phyloP scores from a whole-genome alignment of 2,113 vertebrate genomes.

The Trichechus manatus region DNA sequence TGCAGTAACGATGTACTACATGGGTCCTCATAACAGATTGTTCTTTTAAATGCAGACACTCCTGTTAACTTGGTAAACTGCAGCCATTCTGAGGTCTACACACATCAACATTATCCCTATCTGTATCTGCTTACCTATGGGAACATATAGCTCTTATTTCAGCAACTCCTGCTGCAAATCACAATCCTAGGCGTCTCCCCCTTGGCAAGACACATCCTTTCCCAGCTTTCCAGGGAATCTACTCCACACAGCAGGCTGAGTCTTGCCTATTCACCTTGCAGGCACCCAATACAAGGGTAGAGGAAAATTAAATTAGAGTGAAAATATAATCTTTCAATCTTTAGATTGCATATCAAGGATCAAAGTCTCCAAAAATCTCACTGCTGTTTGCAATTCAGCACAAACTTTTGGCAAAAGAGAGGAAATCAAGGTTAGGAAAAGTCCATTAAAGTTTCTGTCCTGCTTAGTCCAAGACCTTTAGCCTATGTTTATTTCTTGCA shows the following conservation, averaged over 20 bases:
- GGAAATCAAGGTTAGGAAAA: background rate
- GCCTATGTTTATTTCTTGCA: background rate
- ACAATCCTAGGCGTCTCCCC: background rate
- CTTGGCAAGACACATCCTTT: background rate
- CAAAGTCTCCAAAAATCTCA: conserved; percentile 57
- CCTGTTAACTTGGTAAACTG: background rate
- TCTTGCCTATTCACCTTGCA: conserved; percentile 45
- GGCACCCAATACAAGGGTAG: conserved; percentile 52
- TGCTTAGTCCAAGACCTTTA: conserved; percentile 1
- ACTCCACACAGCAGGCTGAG: background rate
- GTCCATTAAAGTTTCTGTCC: background rate
- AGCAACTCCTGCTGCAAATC: background rate
- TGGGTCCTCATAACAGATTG: background rate
- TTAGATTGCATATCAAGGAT: conserved; percentile 57
- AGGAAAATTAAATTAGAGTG: conserved; percentile 68
- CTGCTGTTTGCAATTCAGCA: conserved; percentile 12
- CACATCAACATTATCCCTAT: background rate
- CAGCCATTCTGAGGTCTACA: background rate
- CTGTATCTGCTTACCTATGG: background rate
- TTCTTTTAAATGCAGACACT: background rate
- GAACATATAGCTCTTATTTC: fast-evolving
- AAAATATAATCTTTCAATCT: conserved; percentile 75
- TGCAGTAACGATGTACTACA: background rate
- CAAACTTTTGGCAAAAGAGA: background rate
- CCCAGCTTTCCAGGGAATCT: background rate